Percentiles rank a stretch among this genome's conserved stretches.
Conservation (phyloP, 2,888 invertebrate genomes). For the Oscheius sp. region DNA sequence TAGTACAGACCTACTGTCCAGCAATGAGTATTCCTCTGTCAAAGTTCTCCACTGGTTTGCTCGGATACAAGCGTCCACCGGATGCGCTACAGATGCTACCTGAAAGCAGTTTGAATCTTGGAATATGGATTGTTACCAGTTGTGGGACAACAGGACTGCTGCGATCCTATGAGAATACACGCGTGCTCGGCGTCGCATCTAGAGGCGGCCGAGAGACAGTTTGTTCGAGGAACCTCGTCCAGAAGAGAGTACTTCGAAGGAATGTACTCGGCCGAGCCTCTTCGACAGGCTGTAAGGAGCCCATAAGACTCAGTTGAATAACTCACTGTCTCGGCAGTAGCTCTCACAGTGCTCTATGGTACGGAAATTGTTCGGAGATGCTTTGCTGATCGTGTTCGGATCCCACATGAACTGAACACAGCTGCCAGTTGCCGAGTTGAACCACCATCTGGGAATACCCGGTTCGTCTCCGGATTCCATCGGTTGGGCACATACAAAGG, state of each 20-base stretch:
- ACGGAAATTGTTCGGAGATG: conserved; percentile 69
- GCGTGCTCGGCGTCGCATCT: conserved; percentile 62
- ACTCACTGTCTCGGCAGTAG: conserved; percentile 67
- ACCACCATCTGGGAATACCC: conserved; percentile 70
- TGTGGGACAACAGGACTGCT: conserved; percentile 68
- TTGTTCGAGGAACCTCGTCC: conserved; percentile 67
- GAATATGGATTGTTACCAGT: conserved; percentile 35
- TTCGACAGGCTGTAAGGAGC: conserved; percentile 57
- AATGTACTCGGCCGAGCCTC: conserved; percentile 63
- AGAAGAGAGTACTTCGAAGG: conserved; percentile 56
- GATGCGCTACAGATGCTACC: conserved; percentile 63
- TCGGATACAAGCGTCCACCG: conserved; percentile 59
- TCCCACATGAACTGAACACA: conserved; percentile 71
- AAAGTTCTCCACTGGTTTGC: conserved; percentile 62
- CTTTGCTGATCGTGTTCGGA: conserved; percentile 61
- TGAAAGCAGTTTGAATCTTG: conserved; percentile 8
- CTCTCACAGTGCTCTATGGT: conserved; percentile 69
- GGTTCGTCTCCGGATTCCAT: conserved; percentile 69
- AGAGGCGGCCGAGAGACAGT: conserved; percentile 62
- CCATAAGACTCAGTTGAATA: neutral
- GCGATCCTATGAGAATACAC: conserved; percentile 65
- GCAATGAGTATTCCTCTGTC: conserved; percentile 58
- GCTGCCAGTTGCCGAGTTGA: conserved; percentile 68
- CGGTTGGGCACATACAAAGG: conserved; percentile 68
- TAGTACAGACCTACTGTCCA: conserved; percentile 45